A percentile compares a stretch with the other conserved stretches of the same genome.
These are phyloP conservation scores for Spatulosminthurus flaviceps DNA, from an alignment of 2,888 invertebrate species.

Conservation along the genomic window DNA sequence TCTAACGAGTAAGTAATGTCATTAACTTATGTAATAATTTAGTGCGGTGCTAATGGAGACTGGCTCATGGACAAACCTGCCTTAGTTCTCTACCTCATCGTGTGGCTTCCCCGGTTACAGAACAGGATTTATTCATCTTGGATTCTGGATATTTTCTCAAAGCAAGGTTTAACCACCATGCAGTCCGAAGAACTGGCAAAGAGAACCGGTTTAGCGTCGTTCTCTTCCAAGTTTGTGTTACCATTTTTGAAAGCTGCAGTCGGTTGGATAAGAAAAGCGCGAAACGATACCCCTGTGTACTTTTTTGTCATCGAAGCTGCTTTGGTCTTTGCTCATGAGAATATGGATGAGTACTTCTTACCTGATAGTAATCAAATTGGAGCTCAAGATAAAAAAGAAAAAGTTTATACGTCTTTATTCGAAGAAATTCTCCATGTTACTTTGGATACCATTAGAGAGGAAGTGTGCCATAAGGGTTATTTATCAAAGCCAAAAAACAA, in stretches of 20 bases:
- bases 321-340: conserved; percentile 52
- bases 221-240: conserved; percentile 39
- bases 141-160: conserved; percentile 62
- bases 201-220: conserved; percentile 35
- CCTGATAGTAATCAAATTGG: conserved; percentile 18
- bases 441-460: conserved; percentile 45
- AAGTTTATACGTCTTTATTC: conserved; percentile 31
- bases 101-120: conserved; percentile 62
- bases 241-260: conserved; percentile 37
- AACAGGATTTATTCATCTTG: conserved; percentile 60
- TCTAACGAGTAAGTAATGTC: neutral
- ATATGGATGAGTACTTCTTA: conserved; percentile 42
- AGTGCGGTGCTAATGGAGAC: conserved; percentile 35
- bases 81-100: conserved; percentile 55
- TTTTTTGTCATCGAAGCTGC: conserved; percentile 60
- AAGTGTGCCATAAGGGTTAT: conserved; percentile 52
- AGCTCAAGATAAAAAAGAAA: conserved; percentile 39
- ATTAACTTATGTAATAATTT: neutral
- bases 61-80: conserved; percentile 52
- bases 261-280: conserved; percentile 30
- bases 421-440: conserved; percentile 24
- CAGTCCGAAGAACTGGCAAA: conserved; percentile 59
- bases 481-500: conserved; percentile 42
- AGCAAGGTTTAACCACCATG: conserved; percentile 59
- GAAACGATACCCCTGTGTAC: conserved; percentile 39